A percentile compares a stretch with the other conserved stretches of the same genome.
These are phyloP conservation scores for Lacanobia oleracea DNA, from an alignment of 2,888 invertebrate genomes.

Conservation along the genomic window DNA sequence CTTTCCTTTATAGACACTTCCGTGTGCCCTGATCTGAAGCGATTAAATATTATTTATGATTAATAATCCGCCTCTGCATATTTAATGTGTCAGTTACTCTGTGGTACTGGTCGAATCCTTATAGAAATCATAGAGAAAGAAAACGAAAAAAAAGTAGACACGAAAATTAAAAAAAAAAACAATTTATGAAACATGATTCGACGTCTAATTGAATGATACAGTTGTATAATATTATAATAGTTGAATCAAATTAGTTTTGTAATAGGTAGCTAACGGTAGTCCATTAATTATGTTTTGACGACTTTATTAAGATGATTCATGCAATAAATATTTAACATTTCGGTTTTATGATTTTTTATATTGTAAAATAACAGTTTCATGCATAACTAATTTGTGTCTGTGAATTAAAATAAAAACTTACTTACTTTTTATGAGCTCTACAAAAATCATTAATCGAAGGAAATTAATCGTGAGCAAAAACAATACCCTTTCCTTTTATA, in stretches of 20 bases:
- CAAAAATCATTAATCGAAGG: too few relatives aligned
- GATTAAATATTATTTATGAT: constrained; percentile 6
- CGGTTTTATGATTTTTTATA: too few relatives aligned
- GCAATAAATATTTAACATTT: not conserved
- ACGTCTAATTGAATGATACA: not conserved
- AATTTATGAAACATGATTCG: too few relatives aligned
- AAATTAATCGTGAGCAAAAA: too few relatives aligned
- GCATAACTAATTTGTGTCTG: too few relatives aligned
- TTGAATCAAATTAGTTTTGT: not conserved
- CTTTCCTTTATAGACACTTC: constrained; percentile 32
- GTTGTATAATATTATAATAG: not conserved
- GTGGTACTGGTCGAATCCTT: not conserved
- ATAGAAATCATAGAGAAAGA: not conserved
- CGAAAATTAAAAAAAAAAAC: not conserved
- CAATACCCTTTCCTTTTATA: too few relatives aligned
- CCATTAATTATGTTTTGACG: not conserved
- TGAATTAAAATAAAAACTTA: too few relatives aligned
- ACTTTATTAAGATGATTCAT: not conserved
- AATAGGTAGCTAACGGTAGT: not conserved
- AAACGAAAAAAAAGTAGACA: not conserved
- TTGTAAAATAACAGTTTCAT: too few relatives aligned
- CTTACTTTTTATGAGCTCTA: too few relatives aligned
- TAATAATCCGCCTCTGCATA: not conserved
- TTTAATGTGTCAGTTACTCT: too few relatives aligned
- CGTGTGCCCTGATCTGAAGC: constrained; percentile 6